These are phyloP conservation scores for Sphaerophoria taeniata DNA, from an alignment of 2,888 invertebrate genomes.

Conservation along the genomic window DNA sequence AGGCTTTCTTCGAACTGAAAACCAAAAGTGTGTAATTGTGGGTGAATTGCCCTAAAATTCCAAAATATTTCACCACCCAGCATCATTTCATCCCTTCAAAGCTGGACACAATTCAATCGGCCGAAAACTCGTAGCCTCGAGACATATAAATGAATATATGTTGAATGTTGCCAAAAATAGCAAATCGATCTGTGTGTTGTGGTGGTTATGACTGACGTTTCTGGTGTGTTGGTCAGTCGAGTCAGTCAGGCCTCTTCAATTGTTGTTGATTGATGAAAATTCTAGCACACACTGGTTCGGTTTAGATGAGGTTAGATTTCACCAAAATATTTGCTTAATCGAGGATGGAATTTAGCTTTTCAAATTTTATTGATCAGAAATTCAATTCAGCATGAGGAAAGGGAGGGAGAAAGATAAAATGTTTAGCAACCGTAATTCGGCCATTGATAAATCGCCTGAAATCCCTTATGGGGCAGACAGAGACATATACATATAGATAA, in stretches of 20 bases:
- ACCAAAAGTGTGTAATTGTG: neutral
- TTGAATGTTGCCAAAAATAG: constrained; percentile 15
- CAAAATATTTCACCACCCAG: neutral
- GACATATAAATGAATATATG: neutral
- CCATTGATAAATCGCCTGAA: constrained; percentile 21
- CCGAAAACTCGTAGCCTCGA: constrained; percentile 1
- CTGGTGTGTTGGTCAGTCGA: neutral
- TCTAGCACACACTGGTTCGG: neutral
- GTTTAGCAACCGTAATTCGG: constrained; percentile 9
- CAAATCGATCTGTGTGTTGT: constrained; percentile 7
- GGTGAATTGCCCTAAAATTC: constrained; percentile 1
- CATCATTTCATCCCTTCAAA: neutral
- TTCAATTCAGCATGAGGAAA: neutral
- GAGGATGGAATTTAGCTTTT: constrained; percentile 16
- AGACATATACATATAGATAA: neutral
- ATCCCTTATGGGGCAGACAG: neutral
- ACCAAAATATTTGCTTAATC: neutral
- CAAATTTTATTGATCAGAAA: constrained; percentile 25
- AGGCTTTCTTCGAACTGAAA: neutral
- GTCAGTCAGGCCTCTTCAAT: neutral
- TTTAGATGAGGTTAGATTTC: neutral
- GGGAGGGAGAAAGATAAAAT: neutral
- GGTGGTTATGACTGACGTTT: neutral
- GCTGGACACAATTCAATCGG: constrained; percentile 24
- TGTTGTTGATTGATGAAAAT: constrained; percentile 14